These are phyloP conservation scores for Aphelenchoides fujianensis DNA, from an alignment of 1,140 invertebrate genomes.

Conservation along the genomic window DNA sequence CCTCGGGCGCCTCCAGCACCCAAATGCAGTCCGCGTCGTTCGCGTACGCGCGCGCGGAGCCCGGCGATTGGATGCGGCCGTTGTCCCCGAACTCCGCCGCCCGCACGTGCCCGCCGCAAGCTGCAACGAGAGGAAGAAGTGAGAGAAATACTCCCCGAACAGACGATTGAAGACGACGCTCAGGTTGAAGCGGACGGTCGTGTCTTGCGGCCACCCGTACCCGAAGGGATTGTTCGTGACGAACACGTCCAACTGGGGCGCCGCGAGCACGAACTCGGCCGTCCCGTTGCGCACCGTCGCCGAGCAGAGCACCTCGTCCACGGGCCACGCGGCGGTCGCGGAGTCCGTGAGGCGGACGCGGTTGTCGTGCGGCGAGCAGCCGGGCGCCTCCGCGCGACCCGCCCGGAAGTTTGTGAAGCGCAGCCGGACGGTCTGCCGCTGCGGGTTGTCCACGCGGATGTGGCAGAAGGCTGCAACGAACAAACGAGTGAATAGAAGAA, in stretches of 20 bases:
- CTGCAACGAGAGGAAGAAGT: constrained; percentile 29
- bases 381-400: constrained; percentile 17
- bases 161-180: constrained; percentile 33
- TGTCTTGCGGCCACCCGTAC: constrained; percentile 16
- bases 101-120: constrained; percentile 53
- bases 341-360: constrained; percentile 24
- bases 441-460: constrained; percentile 43
- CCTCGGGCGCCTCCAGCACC: constrained; percentile 54
- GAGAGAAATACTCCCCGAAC: not conserved
- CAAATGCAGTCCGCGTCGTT: constrained; percentile 50
- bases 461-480: constrained; percentile 52
- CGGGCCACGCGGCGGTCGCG: constrained; percentile 24
- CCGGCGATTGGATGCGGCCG: constrained; percentile 47
- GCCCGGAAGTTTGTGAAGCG: constrained; percentile 39
- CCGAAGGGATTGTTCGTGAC: constrained; percentile 43
- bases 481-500: too few species aligned
- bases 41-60: constrained; percentile 37
- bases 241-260: constrained; percentile 34
- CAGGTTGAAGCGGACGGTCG: constrained; percentile 39
- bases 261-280: constrained; percentile 8
- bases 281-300: constrained; percentile 13
- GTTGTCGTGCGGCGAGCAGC: constrained; percentile 30
- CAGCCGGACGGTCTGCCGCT: constrained; percentile 37
- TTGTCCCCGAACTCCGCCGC: constrained; percentile 19
- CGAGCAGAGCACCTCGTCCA: constrained; percentile 24